Evolutionary conservation across 1,140 invertebrate genomes (phyloP), one percentile per base, ranked within the genome.

Genomic region (Oncopodura yosiiana): DNA sequence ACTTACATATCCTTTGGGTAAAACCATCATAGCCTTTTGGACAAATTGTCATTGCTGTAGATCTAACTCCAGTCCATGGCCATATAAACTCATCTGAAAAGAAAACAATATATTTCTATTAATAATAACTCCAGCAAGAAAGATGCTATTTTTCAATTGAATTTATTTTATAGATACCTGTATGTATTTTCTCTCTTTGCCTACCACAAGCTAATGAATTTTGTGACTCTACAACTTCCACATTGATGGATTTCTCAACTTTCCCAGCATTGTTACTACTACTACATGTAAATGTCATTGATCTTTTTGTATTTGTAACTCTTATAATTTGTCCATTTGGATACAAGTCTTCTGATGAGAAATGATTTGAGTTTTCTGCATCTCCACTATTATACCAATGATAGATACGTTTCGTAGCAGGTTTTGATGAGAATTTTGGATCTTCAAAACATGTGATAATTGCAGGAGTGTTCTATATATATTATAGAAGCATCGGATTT

Each of bases 321-420:
- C 61, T 18, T 11, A 62, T 36, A 29, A 62, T 21, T 16, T 32
- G 30, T 43, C 61, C 61, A 26, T 45, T 49, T 12, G 61, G 61
- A 50, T 53, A 50, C 5, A 58, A 24, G n/a, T 56, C 41, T 32
- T 58, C 56, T 4, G 54, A 21, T 18, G 24, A 49, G n/a, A 3
- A 12, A 18, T 37, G 29, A 38, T 49, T 49, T 11, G 9, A 14
- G 19, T 16, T 49, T 3, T 49, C 46, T 19, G 36, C 29, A 24
- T 39, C 39, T 16, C 19, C 34, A 9, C 23, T 16, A 32, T 36
- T 32, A 16, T 51, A 29, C 18, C 12, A 30, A 24, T 51, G 23
- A 36, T 26, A 51, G 6, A 14, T 18, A 41, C 11, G 11, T 41
- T 41, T 8, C n/a, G 32, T 9, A n/a, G n/a, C n/a, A 34, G n/a